Evolutionary conservation across 2,888 invertebrate genomes (phyloP), one percentile per base, ranked within the genome.

Genomic region (Aricia artaxerxes): DNA sequence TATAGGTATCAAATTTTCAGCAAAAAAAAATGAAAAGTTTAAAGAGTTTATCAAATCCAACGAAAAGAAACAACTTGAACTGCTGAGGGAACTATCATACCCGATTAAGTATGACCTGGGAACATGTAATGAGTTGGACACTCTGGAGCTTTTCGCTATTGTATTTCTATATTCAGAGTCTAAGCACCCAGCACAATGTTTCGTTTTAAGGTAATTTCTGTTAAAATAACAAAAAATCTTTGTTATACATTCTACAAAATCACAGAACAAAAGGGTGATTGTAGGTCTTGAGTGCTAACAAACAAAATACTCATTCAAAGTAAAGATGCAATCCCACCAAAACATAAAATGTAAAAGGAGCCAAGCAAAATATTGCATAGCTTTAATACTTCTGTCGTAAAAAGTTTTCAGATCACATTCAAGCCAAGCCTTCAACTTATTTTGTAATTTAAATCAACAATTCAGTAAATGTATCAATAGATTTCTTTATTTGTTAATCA

Each of bases 171-270:
- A 90, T 79, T 88, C 92, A 9, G 90, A 91, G 40, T 81, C 86
- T 1, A 93, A 92, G 83, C 93, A 94, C 83, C 94, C 94, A 6
- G 85, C 92, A 0, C 94, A 94, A 85, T 89, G 90, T 82, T 91
- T 90, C 82, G 80, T 93, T 13, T 83, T 88, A 73, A 91, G 92
- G 94, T 92, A 80, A 72, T 64, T 35, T 57, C 16, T 16, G 16
- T 57, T 57, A 16, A 16, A 2, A 16, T 57, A 57, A 57, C 57
- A 57, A 57, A 57, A 0, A 57, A 9, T 49, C 35, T 49, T 49
- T 44, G 9, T 49, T 49, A 49, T 11, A 49, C 49, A 11, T 49
- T 49, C 49, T 11, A 49, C 2, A 0, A 49, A 49, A 49, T 9
- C 49, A 49, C 7, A 49, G 49, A 49, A 49, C 49, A 49, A 49